Percentiles rank a stretch among this genome's conserved stretches.
These are phyloP conservation scores for Nymphalis urticae DNA, from an alignment of 2,888 invertebrate species.

Conservation along the genomic window DNA sequence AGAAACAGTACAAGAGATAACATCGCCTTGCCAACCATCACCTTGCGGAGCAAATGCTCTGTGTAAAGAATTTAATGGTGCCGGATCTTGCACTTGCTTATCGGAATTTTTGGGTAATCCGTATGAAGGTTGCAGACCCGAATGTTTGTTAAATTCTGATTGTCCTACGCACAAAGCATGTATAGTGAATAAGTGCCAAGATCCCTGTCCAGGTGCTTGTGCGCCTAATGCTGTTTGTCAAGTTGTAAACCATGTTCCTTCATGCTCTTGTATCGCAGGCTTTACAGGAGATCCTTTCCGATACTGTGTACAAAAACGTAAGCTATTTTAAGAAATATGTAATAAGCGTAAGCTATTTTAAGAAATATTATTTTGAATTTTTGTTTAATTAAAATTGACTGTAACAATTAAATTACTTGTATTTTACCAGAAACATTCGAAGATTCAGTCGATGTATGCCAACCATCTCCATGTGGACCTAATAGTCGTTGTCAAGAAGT, in stretches of 20 bases:
- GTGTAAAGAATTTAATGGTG: constrained; percentile 82
- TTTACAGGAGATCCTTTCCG: constrained; percentile 89
- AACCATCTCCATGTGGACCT: constrained; percentile 87
- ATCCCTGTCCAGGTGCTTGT: constrained; percentile 90
- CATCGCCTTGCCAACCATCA: constrained; percentile 83
- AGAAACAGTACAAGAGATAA: constrained; percentile 62
- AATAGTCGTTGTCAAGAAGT: constrained; percentile 88
- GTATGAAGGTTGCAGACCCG: constrained; percentile 86
- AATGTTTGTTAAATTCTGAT: constrained; percentile 86
- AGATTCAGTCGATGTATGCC: constrained; percentile 80
- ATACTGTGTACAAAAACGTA: constrained; percentile 82
- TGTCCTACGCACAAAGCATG: constrained; percentile 85
- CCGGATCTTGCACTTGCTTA: constrained; percentile 86
- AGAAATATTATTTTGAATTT: neutral
- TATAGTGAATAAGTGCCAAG: constrained; percentile 84
- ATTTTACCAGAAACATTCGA: constrained; percentile 51
- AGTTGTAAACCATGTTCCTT: constrained; percentile 86
- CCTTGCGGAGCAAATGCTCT: constrained; percentile 85
- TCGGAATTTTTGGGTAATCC: constrained; percentile 87
- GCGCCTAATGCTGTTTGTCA: constrained; percentile 88
- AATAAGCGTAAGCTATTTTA: constrained; percentile 79
- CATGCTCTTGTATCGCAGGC: constrained; percentile 85
- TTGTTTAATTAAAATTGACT: constrained; percentile 3
- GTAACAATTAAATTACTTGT: neutral
- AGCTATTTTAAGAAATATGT: constrained; percentile 52